phyloP scores from a whole-genome alignment of 2,113 vertebrate genomes.

The Osmerus mordax region DNA sequence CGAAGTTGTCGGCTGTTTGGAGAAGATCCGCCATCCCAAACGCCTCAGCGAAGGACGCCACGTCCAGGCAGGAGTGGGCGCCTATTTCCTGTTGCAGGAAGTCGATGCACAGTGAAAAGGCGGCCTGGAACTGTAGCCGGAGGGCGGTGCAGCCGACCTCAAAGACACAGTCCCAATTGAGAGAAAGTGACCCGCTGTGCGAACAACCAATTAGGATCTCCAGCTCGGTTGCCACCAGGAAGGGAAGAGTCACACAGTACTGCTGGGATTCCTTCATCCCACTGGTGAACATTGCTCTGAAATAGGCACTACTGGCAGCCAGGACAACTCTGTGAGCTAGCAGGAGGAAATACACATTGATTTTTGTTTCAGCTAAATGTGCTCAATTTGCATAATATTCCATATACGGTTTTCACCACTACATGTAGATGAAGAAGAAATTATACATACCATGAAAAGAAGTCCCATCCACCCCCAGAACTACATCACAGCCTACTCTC shows the following conservation, averaged over 20 bases:
- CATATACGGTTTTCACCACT: too few species aligned
- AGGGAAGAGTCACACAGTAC: constrained; percentile 50
- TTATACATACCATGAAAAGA: constrained; percentile 67
- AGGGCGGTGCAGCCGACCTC: constrained; percentile 77
- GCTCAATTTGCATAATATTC: too few species aligned
- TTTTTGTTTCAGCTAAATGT: too few species aligned
- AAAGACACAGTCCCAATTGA: constrained; percentile 77
- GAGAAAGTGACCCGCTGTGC: constrained; percentile 75
- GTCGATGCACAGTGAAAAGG: constrained; percentile 76
- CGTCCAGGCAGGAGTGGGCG: constrained; percentile 71
- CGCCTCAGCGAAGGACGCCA: constrained; percentile 75
- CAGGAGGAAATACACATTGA: not conserved
- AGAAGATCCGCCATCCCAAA: constrained; percentile 73
- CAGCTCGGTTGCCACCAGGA: constrained; percentile 73
- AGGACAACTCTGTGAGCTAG: constrained; percentile 84
- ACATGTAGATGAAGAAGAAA: too few species aligned
- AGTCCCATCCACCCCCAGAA: constrained; percentile 68
- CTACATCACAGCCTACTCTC: constrained; percentile 79
- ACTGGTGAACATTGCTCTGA: constrained; percentile 83
- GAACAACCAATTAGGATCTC: constrained; percentile 75
- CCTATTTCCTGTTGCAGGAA: constrained; percentile 77
- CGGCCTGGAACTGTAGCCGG: constrained; percentile 81
- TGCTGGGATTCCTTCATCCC: constrained; percentile 84
- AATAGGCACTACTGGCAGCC: constrained; percentile 85
- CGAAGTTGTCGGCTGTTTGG: constrained; percentile 71